Base-by-base conservation (phyloP, 2,113 vertebrate species). In the Barnardius zonarius region DNA sequence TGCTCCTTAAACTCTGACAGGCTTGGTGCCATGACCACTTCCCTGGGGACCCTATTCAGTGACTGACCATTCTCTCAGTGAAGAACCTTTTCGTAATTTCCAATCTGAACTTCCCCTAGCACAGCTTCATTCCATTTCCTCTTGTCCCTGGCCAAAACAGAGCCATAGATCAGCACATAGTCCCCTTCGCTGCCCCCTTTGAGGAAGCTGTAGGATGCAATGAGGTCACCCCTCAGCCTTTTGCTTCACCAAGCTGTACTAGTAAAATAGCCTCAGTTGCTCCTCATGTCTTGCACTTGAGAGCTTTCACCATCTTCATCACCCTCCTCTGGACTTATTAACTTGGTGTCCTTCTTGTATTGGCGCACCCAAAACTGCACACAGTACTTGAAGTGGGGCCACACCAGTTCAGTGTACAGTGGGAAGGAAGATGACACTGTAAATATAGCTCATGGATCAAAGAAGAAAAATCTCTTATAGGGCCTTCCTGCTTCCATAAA, bases 341-440 rank as follows among this genome's bases (percentile, higher is more conserved):
- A 3, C 48, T n/a, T 37, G 8, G 5, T 48, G 11, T 64, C 55
- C 39, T 63, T 31, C 22, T 70, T 31, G 16, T 17, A 23, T 1
- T 61, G 19, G 59, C 46, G 44, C 33, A 72, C 19, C 6, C 39
- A 70, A 28, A 82, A 35, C 33, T 41, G 18, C 37, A 63, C 41
- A 35, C 28, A 28, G 14, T 24, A 28, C 37, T 39, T 1, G 1
- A 68, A 20, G 20, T 23, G 27, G 16, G 7, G 4, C 31, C 5
- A 2, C 8, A 66, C 8, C 13, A 61, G 31, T 25, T 15, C 8
- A 37, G 8, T 17, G 18, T 10, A 44, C 10, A 79, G 15, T 55
- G 22, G 25, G 28, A 48, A 61, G 31, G 22, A 61, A 66, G 10
- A 63, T 2, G 0, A 22, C 4, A 16, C 4, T 0, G 0, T 35